A percentile compares a stretch with the other conserved stretches of the same genome.
Conservation (phyloP, 2,113 vertebrate species). For the Andinoacara biseriatus region DNA sequence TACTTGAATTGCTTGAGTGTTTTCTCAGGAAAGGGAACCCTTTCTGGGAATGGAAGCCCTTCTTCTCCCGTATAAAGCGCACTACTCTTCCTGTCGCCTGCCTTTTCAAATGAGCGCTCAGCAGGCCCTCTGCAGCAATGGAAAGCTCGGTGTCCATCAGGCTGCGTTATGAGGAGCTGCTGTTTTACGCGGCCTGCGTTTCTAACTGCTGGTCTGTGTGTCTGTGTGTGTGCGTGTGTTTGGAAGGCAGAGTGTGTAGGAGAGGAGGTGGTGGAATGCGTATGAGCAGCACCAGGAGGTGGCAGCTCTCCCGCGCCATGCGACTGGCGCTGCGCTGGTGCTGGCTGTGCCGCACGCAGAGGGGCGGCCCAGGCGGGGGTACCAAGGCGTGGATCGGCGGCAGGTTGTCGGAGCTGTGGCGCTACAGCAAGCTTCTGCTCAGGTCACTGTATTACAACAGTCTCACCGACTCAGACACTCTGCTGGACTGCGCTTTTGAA, state of each 20-base stretch:
- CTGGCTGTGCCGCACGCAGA: conserved; percentile 80
- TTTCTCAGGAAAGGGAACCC: conserved; percentile 7
- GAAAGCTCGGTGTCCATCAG: background rate
- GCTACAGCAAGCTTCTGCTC: conserved; percentile 86
- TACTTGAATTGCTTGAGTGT: background rate
- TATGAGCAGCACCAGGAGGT: conserved; percentile 81
- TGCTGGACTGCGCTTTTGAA: conserved; percentile 92
- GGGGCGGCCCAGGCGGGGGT: conserved; percentile 64
- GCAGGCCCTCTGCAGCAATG: background rate
- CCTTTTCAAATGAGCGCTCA: background rate
- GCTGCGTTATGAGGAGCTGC: conserved; percentile 55
- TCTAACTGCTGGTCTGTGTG: conserved; percentile 69
- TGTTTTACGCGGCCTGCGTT: conserved; percentile 61
- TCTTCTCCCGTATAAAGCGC: background rate
- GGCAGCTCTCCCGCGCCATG: conserved; percentile 84
- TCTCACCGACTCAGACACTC: conserved; percentile 87
- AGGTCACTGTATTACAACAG: conserved; percentile 90
- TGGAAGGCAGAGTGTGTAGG: conserved; percentile 63
- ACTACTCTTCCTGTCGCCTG: background rate
- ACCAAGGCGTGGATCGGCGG: conserved; percentile 47
- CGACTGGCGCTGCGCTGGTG: conserved; percentile 87
- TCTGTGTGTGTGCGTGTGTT: conserved; percentile 71
- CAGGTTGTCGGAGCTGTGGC: conserved; percentile 81
- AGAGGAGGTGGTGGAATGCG: conserved; percentile 77
- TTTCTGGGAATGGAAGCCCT: background rate